Conservation (phyloP, 2,113 vertebrate species). For the Microtus ochrogaster region DNA sequence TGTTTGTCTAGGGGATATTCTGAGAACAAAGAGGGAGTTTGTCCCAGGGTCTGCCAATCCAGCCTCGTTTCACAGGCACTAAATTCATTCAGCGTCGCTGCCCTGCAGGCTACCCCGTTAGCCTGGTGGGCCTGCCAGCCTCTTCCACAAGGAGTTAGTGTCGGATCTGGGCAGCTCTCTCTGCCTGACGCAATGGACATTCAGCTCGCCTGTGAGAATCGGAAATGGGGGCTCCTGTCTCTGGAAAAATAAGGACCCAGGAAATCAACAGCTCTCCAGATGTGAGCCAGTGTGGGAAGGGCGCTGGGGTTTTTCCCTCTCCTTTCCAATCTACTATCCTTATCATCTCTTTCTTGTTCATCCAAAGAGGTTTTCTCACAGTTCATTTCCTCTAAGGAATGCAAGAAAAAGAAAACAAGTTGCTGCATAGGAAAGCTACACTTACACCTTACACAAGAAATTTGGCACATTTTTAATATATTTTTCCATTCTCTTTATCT, state of each 20-base stretch:
- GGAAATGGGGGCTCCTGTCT: constrained; percentile 64
- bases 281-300: background rate
- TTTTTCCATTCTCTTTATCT: background rate
- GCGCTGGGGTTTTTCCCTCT: background rate
- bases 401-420: background rate
- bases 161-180: constrained; percentile 80
- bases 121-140: constrained; percentile 57
- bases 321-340: background rate
- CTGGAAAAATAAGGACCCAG: constrained; percentile 60
- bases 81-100: constrained; percentile 61
- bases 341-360: background rate
- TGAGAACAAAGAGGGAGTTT: constrained; percentile 71
- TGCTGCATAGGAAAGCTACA: background rate
- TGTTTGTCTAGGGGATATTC: constrained; percentile 51
- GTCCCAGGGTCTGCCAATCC: constrained; percentile 67
- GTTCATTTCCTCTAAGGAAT: background rate
- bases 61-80: constrained; percentile 71
- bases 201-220: constrained; percentile 80
- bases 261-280: background rate
- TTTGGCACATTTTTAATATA: too few species aligned
- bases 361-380: background rate
- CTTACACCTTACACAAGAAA: background rate
- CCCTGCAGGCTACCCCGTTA: constrained; percentile 36
- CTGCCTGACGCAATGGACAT: constrained; percentile 67
- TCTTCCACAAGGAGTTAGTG: constrained; percentile 76